Evolutionary conservation across 2,113 vertebrate genomes (phyloP).

Genomic region (Chelonoidis abingdonii): DNA sequence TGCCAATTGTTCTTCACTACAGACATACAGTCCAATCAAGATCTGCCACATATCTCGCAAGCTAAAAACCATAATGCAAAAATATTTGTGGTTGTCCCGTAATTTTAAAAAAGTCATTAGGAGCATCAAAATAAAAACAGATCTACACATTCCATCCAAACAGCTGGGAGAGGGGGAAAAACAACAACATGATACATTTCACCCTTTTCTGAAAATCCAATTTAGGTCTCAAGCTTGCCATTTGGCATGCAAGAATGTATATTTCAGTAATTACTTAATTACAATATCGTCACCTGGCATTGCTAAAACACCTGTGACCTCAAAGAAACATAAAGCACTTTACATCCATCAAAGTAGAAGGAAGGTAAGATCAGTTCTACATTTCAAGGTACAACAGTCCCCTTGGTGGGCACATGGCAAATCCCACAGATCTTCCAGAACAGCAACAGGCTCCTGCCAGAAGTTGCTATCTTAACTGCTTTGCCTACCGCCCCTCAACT

Average conservation of each 20-base stretch:
- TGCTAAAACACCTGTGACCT: too few relatives aligned
- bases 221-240: not conserved
- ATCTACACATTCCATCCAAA: accelerated
- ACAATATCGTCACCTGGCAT: not conserved
- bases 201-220: accelerated
- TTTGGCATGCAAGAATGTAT: accelerated
- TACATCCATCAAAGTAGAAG: accelerated
- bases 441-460: slow-evolving; percentile 11
- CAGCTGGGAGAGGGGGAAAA: accelerated
- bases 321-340: accelerated
- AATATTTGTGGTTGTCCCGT: not conserved
- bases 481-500: too few relatives aligned
- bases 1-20: not conserved
- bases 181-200: accelerated
- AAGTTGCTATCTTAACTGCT: not conserved
- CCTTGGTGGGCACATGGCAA: not conserved
- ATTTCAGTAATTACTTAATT: accelerated
- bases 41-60: not conserved
- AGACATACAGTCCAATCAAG: not conserved
- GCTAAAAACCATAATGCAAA: not conserved
- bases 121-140: accelerated
- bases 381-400: not conserved
- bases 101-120: not conserved
- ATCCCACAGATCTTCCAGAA: not conserved
- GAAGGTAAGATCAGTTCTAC: not conserved